Conservation (phyloP, 1,140 invertebrate species). For the Scaptomyza graminum region DNA sequence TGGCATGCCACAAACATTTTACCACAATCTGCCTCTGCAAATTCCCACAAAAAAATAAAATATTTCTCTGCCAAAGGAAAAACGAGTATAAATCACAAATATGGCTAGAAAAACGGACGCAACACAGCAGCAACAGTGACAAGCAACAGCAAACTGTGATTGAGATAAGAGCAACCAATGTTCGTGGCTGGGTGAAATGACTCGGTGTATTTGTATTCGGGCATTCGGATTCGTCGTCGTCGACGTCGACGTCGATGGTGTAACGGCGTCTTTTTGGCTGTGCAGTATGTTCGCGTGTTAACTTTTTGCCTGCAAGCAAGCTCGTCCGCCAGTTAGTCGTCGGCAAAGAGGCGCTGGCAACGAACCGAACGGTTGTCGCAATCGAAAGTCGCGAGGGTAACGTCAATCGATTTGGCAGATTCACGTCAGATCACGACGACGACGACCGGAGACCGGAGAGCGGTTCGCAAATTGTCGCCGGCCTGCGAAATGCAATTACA, state of each 20-base stretch:
- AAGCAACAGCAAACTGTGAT: constrained; percentile 15
- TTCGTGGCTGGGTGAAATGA: constrained; percentile 27
- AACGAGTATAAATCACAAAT: constrained; percentile 8
- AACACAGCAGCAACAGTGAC: constrained; percentile 14
- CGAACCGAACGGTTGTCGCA: constrained; percentile 44
- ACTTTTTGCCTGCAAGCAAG: constrained; percentile 5
- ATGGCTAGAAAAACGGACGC: constrained; percentile 10
- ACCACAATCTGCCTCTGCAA: constrained; percentile 16
- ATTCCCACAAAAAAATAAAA: constrained; percentile 27
- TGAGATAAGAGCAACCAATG: constrained; percentile 17
- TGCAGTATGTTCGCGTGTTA: constrained; percentile 14
- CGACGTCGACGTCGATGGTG: constrained; percentile 28
- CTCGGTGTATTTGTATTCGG: constrained; percentile 19
- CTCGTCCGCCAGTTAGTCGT: constrained; percentile 51
- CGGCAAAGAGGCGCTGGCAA: constrained; percentile 62
- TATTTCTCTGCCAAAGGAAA: neutral
- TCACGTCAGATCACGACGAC: constrained; percentile 22
- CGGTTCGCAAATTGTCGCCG: constrained; percentile 53
- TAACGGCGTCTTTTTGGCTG: constrained; percentile 64
- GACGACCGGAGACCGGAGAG: constrained; percentile 14
- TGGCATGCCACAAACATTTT: neutral
- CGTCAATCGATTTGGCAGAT: constrained; percentile 49
- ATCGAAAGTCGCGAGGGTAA: constrained; percentile 28
- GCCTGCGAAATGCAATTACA: constrained; percentile 28
- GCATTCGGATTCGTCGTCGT: constrained; percentile 42